Base-by-base conservation (phyloP, 2,888 invertebrate species). In the Prosapia bicincta region DNA sequence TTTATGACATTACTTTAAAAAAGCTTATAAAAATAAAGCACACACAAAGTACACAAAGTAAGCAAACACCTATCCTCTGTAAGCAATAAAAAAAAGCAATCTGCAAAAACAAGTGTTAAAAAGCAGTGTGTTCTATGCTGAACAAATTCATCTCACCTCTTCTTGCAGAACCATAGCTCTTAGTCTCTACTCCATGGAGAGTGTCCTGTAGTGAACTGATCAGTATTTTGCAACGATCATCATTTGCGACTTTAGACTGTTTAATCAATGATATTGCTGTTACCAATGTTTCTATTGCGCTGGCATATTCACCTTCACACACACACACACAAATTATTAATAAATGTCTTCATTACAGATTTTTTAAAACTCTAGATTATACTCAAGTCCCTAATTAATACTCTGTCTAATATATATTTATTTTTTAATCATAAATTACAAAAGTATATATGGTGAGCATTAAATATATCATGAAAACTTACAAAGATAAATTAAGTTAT, bases 201-300 rank as follows among this genome's bases (percentile, higher is more conserved):
- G 99, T 99, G 84, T 99, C 99, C 86, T 98, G 96, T 1, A 99
- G 89, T 0, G 98, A 97, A 81, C 96, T 97, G 80, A 99, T 97
- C 75, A 99, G 87, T 81, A 99, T 98, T 87, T 98, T 98, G 88
- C 99, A 99, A 66, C 99, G 90, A 84, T 99, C 99, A 85, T 99
- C 99, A 82, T 93, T 92, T 0, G 97, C 94, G 68, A 97, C 95
- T 87, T 97, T 96, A 75, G 98, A 98, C 88, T 99, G 98, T 85
- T 98, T 98, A 81, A 99, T 99, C 76, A 99, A 89, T 9, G 98
- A 98, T 82, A 99, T 98, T 7, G 99, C 99, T 0, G 99, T 99
- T 77, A 98, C 97, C 79, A 99, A 88, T 2, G 99, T 99, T 87
- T 99, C 99, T 79, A 99, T 98, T 71, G 99, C 99, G 85, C 97